Percentiles rank a stretch among this genome's conserved stretches.
Conservation (phyloP, 2,113 vertebrate species). For the Trogon surrucura region DNA sequence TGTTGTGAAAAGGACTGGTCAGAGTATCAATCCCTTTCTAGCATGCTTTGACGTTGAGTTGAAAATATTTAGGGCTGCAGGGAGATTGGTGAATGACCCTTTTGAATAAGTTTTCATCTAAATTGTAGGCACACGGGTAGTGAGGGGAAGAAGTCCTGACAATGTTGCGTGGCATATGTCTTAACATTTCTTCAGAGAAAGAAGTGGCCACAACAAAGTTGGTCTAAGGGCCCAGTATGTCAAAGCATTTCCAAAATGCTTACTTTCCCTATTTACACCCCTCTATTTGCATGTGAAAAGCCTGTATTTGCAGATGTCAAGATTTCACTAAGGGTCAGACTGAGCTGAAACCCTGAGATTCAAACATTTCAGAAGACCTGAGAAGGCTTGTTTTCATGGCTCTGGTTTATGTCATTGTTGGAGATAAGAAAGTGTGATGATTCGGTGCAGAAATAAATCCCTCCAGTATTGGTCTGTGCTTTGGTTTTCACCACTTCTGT, state of each 20-base stretch:
- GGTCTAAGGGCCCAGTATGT: not conserved
- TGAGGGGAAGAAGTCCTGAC: conserved; percentile 17
- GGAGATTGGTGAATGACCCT: conserved; percentile 32
- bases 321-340: conserved; percentile 32
- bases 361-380: conserved; percentile 33
- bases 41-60: not conserved
- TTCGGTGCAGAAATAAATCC: conserved; percentile 31
- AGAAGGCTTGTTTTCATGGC: conserved; percentile 5
- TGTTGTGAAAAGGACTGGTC: not conserved
- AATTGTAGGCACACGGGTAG: not conserved
- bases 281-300: conserved; percentile 60
- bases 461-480: not conserved
- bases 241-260: conserved; percentile 49
- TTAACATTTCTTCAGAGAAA: conserved; percentile 40
- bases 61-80: conserved; percentile 33
- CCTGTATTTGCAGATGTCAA: conserved; percentile 51
- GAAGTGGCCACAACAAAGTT: not conserved
- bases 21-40: not conserved
- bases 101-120: conserved; percentile 28
- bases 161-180: not conserved
- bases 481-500: conserved; percentile 14
- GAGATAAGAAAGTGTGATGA: conserved; percentile 39
- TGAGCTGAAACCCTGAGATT: conserved; percentile 6
- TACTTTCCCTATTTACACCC: not conserved
- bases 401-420: conserved; percentile 33